Conservation (phyloP, 2,797 vertebrate species). For the Parauchenoglanis ngamensis region DNA sequence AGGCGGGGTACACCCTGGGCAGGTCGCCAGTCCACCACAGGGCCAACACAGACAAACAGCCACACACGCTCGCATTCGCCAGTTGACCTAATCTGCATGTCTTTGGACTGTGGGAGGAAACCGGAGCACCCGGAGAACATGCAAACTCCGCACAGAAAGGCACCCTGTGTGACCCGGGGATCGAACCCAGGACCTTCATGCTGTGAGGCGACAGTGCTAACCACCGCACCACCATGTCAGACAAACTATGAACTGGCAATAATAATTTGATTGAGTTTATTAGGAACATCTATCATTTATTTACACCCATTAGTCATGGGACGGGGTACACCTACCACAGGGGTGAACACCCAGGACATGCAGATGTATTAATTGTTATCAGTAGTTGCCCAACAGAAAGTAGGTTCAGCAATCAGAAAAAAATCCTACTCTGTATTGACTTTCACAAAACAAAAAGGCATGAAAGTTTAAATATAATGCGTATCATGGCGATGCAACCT, state of each 20-base stretch:
- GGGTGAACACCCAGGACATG: not conserved
- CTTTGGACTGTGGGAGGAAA: too few species aligned
- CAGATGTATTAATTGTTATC: not conserved
- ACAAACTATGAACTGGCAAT: not conserved
- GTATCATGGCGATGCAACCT: not conserved
- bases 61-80: too few species aligned
- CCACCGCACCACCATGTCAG: too few species aligned
- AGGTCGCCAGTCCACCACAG: too few species aligned
- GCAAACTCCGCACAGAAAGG: too few species aligned
- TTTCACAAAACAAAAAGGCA: not conserved
- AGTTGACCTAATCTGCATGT: too few species aligned
- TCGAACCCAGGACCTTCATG: too few species aligned
- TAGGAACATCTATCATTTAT: not conserved
- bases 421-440: not conserved
- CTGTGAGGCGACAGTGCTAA: too few species aligned
- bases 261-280: not conserved
- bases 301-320: not conserved
- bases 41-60: too few species aligned
- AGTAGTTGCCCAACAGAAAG: not conserved
- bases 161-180: too few species aligned
- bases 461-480: not conserved
- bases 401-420: not conserved
- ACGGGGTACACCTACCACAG: not conserved
- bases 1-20: too few species aligned
- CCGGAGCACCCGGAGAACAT: too few species aligned